phyloP scores from a whole-genome alignment of 2,113 vertebrate genomes.

The Ondatra zibethicus region DNA sequence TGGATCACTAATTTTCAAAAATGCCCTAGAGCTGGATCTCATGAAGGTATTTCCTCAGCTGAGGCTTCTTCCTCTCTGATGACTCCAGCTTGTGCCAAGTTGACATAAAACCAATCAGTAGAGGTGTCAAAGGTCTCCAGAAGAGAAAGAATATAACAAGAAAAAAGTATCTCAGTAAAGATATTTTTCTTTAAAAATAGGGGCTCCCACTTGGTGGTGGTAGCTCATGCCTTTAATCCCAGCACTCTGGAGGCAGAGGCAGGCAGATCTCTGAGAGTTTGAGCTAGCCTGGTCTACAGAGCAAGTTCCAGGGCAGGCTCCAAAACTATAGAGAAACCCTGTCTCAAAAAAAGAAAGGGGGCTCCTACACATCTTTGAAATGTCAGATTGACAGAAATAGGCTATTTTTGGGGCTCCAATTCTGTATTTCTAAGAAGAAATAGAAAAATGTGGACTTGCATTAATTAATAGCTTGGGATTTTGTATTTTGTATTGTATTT shows the following conservation, averaged over 20 bases:
- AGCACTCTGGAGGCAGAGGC: too few species aligned
- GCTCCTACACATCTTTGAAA: constrained; percentile 53
- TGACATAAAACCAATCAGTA: not conserved
- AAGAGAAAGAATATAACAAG: constrained; percentile 48
- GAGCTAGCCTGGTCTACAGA: too few species aligned
- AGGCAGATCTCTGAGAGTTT: too few species aligned
- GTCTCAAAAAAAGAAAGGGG: not conserved
- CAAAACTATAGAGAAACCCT: too few species aligned
- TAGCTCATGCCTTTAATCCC: too few species aligned
- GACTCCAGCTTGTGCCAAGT: not conserved
- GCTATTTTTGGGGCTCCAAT: constrained; percentile 52
- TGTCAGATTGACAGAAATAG: constrained; percentile 61
- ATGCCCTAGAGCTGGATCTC: not conserved
- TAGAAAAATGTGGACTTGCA: constrained; percentile 23
- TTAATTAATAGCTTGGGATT: constrained; percentile 65
- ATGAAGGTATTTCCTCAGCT: not conserved
- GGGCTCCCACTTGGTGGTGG: too few species aligned
- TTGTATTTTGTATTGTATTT: constrained; percentile 53
- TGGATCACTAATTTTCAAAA: not conserved
- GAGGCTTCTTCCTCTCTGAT: not conserved
- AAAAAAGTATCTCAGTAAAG: constrained; percentile 46
- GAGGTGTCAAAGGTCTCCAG: not conserved
- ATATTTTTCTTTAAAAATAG: not conserved
- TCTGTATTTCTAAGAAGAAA: constrained; percentile 61
- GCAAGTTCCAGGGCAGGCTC: too few species aligned